Evolutionary conservation across 2,888 invertebrate species (phyloP), one percentile per base, ranked within the genome.

Genomic region (Trilocha varians): DNA sequence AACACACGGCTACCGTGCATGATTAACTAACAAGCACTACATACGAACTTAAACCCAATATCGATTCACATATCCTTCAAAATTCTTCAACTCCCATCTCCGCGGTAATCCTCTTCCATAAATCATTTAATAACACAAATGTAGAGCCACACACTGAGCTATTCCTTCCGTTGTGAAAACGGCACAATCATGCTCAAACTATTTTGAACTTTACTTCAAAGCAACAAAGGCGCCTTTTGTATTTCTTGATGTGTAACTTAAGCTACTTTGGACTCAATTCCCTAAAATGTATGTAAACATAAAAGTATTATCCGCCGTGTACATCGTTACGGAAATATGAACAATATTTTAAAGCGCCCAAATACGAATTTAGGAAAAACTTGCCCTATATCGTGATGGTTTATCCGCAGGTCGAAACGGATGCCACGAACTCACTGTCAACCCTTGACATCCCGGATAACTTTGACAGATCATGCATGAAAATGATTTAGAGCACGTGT

Each of bases 101-200:
- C 60, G 54, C 60, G 44, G 74, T 78, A 78, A 84, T 84, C 79
- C 82, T 73, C 70, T 66, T 71, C 74, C 79, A 85, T 85, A 83
- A 85, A 85, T 84, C 85, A 84, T 84, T 83, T 84, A 83, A 84
- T 85, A 84, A 83, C 84, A 80, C 78, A 78, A 84, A 82, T 75
- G 79, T 76, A 77, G 70, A 80, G 78, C 79, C 82, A 78, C 83
- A 82, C 82, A 78, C 78, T 76, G 75, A 79, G 80, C 79, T 73
- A 65, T 76, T 79, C 77, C 83, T 84, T 84, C 83, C 85, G 80
- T 71, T 69, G 59, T 56, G 46, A 62, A 70, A 62, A 68, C 58
- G 61, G 63, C 60, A 50, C 51, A 17, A 34, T 11, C 9, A 32
- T 33, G 16, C 11, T 11, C 46, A 52, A 49, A 51, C 51, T 32